Evolutionary conservation across 2,888 invertebrate genomes (phyloP).

Genomic region (Plagodis pulveraria): DNA sequence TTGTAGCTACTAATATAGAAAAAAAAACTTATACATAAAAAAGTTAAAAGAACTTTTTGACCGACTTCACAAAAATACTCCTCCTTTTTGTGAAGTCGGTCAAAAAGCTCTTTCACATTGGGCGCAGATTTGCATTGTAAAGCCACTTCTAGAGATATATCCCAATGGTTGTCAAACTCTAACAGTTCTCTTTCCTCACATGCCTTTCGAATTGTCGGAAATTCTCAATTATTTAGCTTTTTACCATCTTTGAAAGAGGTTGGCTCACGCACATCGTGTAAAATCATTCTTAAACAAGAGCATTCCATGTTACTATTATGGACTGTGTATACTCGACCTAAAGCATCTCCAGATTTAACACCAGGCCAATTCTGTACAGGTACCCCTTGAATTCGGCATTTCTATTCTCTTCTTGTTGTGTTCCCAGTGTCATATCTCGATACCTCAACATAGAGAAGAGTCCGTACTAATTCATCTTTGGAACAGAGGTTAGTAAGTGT

Average conservation of each 20-base stretch:
- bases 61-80: too few species aligned
- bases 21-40: too few species aligned
- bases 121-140: slow-evolving; percentile 25
- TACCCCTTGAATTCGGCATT: slow-evolving; percentile 37
- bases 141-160: slow-evolving; percentile 36
- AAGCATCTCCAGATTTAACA: slow-evolving; percentile 32
- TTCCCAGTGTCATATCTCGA: slow-evolving; percentile 21
- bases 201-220: slow-evolving; percentile 40
- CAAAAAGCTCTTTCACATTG: slow-evolving; percentile 32
- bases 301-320: slow-evolving; percentile 39
- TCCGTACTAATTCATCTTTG: slow-evolving; percentile 10
- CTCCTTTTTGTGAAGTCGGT: too few species aligned
- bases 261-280: slow-evolving; percentile 37
- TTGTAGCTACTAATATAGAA: slow-evolving; percentile 30
- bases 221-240: slow-evolving; percentile 26
- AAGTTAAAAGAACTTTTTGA: too few species aligned
- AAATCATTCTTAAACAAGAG: slow-evolving; percentile 35
- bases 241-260: slow-evolving; percentile 33
- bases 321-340: slow-evolving; percentile 38
- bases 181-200: slow-evolving; percentile 42
- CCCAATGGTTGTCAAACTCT: slow-evolving; percentile 47
- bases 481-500: slow-evolving; percentile 25
- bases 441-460: slow-evolving; percentile 32
- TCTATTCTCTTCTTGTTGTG: slow-evolving; percentile 19
- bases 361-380: slow-evolving; percentile 32